Conservation (phyloP, 2,797 vertebrate species). For the Gadopsis bispinosus region DNA sequence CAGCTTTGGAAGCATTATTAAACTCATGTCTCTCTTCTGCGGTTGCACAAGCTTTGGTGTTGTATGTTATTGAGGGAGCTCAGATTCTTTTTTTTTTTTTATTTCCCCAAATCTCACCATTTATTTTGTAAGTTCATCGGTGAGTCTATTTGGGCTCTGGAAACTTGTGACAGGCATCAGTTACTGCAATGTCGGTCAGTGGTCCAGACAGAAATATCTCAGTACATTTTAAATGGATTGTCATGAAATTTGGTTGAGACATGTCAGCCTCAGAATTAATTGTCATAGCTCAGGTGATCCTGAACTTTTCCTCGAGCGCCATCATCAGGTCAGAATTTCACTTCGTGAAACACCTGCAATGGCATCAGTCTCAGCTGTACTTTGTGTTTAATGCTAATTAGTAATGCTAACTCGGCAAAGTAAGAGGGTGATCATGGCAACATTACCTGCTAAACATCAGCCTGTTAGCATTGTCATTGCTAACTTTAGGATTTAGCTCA, state of each 20-base stretch:
- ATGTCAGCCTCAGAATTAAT: no score
- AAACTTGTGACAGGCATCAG: background rate
- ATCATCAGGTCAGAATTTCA: background rate
- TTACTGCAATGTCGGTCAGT: no score
- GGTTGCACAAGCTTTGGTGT: constrained; percentile 49
- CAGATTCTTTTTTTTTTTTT: constrained; percentile 21
- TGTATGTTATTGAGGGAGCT: constrained; percentile 30
- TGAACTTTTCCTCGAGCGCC: no score
- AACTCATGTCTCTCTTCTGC: constrained; percentile 39
- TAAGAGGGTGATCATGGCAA: background rate
- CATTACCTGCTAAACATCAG: background rate
- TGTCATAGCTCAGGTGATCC: background rate
- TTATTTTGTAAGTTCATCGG: no score
- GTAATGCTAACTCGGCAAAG: background rate
- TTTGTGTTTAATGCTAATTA: constrained; percentile 2
- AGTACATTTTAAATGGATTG: no score
- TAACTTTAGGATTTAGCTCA: no score
- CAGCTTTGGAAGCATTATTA: constrained; percentile 39
- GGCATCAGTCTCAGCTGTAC: background rate
- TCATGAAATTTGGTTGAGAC: background rate
- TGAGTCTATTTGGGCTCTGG: background rate
- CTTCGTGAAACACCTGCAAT: background rate
- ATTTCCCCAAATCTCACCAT: background rate
- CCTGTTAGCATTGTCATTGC: background rate
- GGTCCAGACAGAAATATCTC: background rate